These are phyloP conservation scores for Drosophila melanogaster DNA, from an alignment of 1,140 invertebrate genomes.

Conservation along the genomic window DNA sequence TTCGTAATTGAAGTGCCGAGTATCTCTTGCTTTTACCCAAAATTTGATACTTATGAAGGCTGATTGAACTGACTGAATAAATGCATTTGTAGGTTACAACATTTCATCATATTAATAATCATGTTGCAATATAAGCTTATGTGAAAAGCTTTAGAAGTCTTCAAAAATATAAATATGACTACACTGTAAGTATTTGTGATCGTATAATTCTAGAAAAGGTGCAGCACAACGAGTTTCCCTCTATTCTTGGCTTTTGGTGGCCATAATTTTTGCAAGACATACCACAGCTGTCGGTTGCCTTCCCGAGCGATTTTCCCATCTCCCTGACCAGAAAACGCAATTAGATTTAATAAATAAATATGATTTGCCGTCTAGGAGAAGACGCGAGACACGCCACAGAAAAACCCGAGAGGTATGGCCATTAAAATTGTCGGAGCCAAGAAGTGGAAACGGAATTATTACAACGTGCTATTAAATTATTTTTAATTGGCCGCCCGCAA, in stretches of 20 bases:
- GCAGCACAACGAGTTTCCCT: neutral
- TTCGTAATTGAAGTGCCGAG: conserved; percentile 51
- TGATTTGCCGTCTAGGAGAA: conserved; percentile 63
- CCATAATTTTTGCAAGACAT: conserved; percentile 26
- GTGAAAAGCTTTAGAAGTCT: too few relatives aligned
- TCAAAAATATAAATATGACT: too few relatives aligned
- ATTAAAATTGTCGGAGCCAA: conserved; percentile 55
- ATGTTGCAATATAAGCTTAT: too few relatives aligned
- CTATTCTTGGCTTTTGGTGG: conserved; percentile 11
- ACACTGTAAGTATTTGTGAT: too few relatives aligned
- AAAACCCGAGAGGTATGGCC: conserved; percentile 9
- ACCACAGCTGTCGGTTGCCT: conserved; percentile 10
- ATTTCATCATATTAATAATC: too few relatives aligned
- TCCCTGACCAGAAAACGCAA: conserved; percentile 61
- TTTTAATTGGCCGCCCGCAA: conserved; percentile 66
- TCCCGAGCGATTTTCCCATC: neutral
- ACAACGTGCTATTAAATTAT: conserved; percentile 64
- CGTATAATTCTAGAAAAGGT: neutral
- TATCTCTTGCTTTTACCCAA: conserved; percentile 22
- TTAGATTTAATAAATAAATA: conserved; percentile 80
- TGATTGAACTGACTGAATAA: neutral
- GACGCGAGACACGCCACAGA: conserved; percentile 31
- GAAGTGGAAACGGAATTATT: conserved; percentile 67
- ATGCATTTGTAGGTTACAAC: too few relatives aligned
- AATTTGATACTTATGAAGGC: neutral